phyloP scores from a whole-genome alignment of 2,888 invertebrate genomes.

The Linnaemya vulpina region DNA sequence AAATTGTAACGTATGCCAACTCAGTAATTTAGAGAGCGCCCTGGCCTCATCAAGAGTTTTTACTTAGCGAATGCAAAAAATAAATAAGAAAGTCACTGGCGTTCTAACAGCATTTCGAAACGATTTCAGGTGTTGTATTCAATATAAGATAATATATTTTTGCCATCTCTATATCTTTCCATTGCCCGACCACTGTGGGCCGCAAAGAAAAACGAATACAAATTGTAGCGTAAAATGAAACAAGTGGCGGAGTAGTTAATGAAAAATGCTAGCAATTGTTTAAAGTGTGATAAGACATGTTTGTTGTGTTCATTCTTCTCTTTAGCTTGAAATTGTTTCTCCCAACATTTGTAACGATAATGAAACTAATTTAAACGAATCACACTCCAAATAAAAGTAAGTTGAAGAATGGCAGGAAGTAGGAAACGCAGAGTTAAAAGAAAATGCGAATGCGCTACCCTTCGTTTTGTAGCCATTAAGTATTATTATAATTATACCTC shows the following conservation, averaged over 20 bases:
- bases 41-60: too few species aligned
- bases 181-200: too few species aligned
- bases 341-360: slow-evolving; percentile 75
- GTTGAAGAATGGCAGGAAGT: slow-evolving; percentile 4
- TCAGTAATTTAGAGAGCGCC: too few species aligned
- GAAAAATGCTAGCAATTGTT: slow-evolving; percentile 71
- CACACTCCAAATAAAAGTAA: slow-evolving; percentile 52
- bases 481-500: slow-evolving; percentile 7
- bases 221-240: slow-evolving; percentile 64
- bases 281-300: slow-evolving; percentile 73
- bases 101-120: too few species aligned
- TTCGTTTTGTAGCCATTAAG: slow-evolving; percentile 19
- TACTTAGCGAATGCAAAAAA: too few species aligned
- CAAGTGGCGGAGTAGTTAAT: slow-evolving; percentile 44
- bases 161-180: too few species aligned
- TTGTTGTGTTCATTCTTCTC: slow-evolving; percentile 52
- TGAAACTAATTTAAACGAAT: slow-evolving; percentile 76
- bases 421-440: background rate
- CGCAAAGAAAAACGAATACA: slow-evolving; percentile 3
- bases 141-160: too few species aligned
- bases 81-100: too few species aligned
- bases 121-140: too few species aligned
- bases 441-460: slow-evolving; percentile 15
- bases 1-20: too few species aligned
- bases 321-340: slow-evolving; percentile 70